phyloP scores from a whole-genome alignment of 2,888 invertebrate genomes.

The Hyposoter didymator region DNA sequence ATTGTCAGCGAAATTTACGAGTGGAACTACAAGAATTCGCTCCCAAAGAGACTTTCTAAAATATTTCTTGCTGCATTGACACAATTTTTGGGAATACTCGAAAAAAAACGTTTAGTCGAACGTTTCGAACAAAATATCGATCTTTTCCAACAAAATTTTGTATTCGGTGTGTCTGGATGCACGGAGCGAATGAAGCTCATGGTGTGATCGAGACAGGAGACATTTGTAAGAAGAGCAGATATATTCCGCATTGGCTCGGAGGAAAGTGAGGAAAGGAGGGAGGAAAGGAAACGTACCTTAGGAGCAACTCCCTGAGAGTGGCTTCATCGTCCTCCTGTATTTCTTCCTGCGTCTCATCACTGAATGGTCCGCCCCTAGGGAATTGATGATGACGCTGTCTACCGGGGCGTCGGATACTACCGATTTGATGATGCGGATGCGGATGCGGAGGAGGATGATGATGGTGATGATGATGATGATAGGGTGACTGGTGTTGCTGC shows the following conservation, averaged over 20 bases:
- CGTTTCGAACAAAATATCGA: too few species aligned
- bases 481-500: conserved; percentile 66
- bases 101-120: too few species aligned
- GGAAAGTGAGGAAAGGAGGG: neutral
- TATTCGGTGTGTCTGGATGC: too few species aligned
- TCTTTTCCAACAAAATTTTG: neutral
- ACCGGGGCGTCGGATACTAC: conserved; percentile 84
- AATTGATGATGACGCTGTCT: conserved; percentile 84
- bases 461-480: conserved; percentile 72
- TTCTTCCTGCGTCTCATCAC: conserved; percentile 94
- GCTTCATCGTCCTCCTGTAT: conserved; percentile 92
- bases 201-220: too few species aligned
- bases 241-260: too few species aligned
- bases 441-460: conserved; percentile 68
- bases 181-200: too few species aligned
- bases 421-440: conserved; percentile 74
- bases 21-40: too few species aligned
- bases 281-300: conserved; percentile 89
- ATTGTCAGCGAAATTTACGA: too few species aligned
- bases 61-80: too few species aligned
- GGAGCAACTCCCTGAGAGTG: conserved; percentile 97
- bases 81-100: too few species aligned
- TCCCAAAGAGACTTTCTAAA: too few species aligned
- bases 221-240: too few species aligned
- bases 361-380: conserved; percentile 88